phyloP scores from a whole-genome alignment of 2,888 invertebrate genomes.

The Actias luna region DNA sequence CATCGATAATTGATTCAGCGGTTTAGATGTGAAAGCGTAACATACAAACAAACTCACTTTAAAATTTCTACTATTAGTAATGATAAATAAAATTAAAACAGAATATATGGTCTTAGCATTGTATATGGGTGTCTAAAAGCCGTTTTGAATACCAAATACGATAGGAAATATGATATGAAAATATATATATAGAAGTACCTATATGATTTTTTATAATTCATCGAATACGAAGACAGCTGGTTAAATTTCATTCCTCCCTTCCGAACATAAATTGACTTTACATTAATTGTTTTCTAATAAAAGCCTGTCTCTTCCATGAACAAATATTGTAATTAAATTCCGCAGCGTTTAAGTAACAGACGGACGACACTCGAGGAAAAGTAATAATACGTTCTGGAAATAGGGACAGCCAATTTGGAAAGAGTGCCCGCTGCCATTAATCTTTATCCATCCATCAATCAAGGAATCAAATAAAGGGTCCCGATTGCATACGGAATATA shows the following conservation, averaged over 20 bases:
- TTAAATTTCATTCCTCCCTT: slow-evolving; percentile 33
- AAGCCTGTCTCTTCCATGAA: slow-evolving; percentile 40
- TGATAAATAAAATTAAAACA: too few species aligned
- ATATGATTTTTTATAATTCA: slow-evolving; percentile 30
- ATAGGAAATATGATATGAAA: too few species aligned
- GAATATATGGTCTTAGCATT: too few species aligned
- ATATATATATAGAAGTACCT: too few species aligned
- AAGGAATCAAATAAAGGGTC: slow-evolving; percentile 27
- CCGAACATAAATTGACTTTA: slow-evolving; percentile 44
- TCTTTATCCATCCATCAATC: slow-evolving; percentile 62
- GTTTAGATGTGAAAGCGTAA: too few species aligned
- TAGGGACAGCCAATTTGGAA: slow-evolving; percentile 54
- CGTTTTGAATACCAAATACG: too few species aligned
- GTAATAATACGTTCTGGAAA: slow-evolving; percentile 57
- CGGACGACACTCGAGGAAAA: slow-evolving; percentile 42
- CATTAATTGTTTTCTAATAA: slow-evolving; percentile 49
- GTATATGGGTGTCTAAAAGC: too few species aligned
- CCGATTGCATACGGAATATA: background rate
- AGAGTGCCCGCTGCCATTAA: slow-evolving; percentile 60
- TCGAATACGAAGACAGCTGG: slow-evolving; percentile 24
- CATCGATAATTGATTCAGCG: too few species aligned
- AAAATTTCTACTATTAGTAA: too few species aligned
- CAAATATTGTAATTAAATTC: slow-evolving; percentile 52
- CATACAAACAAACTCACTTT: too few species aligned
- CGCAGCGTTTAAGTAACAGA: slow-evolving; percentile 16